These are phyloP conservation scores for Drosophila asahinai DNA, from an alignment of 1,140 invertebrate species.

Conservation along the genomic window DNA sequence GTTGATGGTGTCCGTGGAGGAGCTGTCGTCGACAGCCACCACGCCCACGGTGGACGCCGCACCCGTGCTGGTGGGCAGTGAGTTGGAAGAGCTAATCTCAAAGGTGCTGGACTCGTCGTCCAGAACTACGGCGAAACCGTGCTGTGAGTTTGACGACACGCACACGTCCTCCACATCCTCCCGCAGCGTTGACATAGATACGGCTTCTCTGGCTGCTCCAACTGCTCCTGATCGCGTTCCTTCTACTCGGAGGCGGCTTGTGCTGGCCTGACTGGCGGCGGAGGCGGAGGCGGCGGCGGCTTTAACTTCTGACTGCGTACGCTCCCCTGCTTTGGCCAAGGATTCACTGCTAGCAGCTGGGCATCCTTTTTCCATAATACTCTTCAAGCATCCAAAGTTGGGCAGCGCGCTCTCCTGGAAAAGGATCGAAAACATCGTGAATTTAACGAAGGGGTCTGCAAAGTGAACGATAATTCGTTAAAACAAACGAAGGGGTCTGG, in stretches of 20 bases:
- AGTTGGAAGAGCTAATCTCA: constrained; percentile 82
- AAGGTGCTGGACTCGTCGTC: constrained; percentile 82
- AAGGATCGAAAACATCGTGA: background rate
- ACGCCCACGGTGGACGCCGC: constrained; percentile 48
- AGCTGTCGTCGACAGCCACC: constrained; percentile 75
- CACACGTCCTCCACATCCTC: constrained; percentile 73
- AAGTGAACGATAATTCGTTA: background rate
- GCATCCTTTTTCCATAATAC: constrained; percentile 81
- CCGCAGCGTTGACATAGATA: constrained; percentile 78
- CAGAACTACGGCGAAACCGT: constrained; percentile 78
- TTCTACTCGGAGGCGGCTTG: constrained; percentile 49
- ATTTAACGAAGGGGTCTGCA: background rate
- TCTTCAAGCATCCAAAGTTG: constrained; percentile 48
- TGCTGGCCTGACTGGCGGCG: constrained; percentile 48
- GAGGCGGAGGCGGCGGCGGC: background rate
- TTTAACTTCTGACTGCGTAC: constrained; percentile 15
- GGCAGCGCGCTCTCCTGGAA: constrained; percentile 49
- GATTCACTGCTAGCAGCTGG: constrained; percentile 63
- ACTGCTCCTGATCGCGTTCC: constrained; percentile 17
- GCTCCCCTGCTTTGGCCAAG: constrained; percentile 52
- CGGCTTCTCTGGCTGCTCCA: constrained; percentile 16
- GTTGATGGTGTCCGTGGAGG: constrained; percentile 74
- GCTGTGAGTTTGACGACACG: constrained; percentile 76
- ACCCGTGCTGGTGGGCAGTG: constrained; percentile 66
- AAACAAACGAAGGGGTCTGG: background rate